Base-by-base conservation (phyloP, 2,888 invertebrate species). In the Drosophila yooni region DNA sequence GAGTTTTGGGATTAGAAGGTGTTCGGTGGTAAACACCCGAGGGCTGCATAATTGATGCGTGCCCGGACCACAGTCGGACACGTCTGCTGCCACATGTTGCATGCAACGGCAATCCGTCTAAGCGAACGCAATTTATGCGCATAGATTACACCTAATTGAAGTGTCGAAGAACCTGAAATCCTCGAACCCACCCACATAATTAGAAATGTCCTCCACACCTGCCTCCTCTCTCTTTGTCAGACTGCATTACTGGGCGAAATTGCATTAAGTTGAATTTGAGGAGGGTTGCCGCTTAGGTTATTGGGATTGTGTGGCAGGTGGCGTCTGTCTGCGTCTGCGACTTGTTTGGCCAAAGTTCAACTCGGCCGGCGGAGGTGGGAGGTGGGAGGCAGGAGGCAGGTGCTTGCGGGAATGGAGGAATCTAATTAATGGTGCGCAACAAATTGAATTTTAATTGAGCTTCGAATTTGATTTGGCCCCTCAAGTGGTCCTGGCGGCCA, bases 391-490 rank as follows among this genome's bases (percentile, higher is more conserved):
- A 13, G 15, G 21, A 25, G 43, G 21, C 2, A 36, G 29, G 31
- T 46, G 46, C 25, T 46, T 33, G 8, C 33, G 21, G 33, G 33
- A 53, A 46, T 25, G 52, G 36, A 7, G 31, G 79, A 89, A 85
- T 85, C 85, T 85, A 85, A 85, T 85, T 85, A 89, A 88, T 85
- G 90, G 76, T 87, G 90, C 83, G 76, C 83, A 76, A 81, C 85
- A 85, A 85, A 85, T 85, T 85, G 90, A 85, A 85, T 85, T 85
- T 85, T 85, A 85, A 85, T 85, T 85, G 90, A 83, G 90, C 85
- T 75, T 71, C 84, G 90, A 85, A 89, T 89, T 85, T 88, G 90
- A 86, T 89, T 84, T 86, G 72, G 72, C 46, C 70, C 67, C 57
- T 69, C 71, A 82, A 74, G 68, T 57, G 64, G 31, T 52, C 43